Evolutionary conservation across 2,113 vertebrate genomes (phyloP), one percentile per base, ranked within the genome.

Genomic region (Albula goreensis): DNA sequence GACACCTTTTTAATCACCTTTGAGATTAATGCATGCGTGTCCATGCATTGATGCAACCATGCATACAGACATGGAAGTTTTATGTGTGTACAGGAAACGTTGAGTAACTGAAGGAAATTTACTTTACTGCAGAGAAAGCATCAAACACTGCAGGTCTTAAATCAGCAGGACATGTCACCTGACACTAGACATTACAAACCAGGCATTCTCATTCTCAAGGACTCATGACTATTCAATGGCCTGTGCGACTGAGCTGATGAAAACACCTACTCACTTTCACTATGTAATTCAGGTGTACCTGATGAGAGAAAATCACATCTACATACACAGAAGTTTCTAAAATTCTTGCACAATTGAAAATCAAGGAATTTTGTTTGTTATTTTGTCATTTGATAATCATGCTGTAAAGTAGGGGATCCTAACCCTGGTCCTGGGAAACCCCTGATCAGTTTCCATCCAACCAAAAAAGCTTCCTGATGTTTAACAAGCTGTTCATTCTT

Each of bases 21-120:
- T 48, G n/a, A 1, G 31, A 41, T 41, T 1, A 41, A 41, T 1
- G 2, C n/a, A 8, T 70, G 19, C n/a, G 1, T 70, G 63, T 17
- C 4, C 52, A 49, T n/a, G 84, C 41, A 74, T 85, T 51, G 57
- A 52, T 78, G 84, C n/a, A 66, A 77, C 31, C 31, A 66, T 77
- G 50, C 78, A 50, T 77, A 49, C 51, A 60, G 11, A 19, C 2
- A 60, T 53, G 3, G 52, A 10, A 56, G 56, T 11, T 48, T 51
- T 85, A 22, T 79, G 25, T 48, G 70, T 31, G n/a, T 74, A 74
- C 1, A 7, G 31, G 31, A 74, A 22, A 74, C 22, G 52, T 85
- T 25, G 1, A 70, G 17, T 17, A 2, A 74, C 25, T 31, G 19
- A 5, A 74, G 70, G 70, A 74, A 74, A 31, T 8, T 8, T 9